phyloP scores from a whole-genome alignment of 2,113 vertebrate genomes.

The Sus scrofa region T2T-Sscrofa CM000828.6:67130001-67130500 shows the following conservation, averaged over 20 bases:
- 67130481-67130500: not conserved
- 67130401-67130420: fast-evolving
- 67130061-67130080: constrained; percentile 85
- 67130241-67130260: not conserved
- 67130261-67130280: not conserved
- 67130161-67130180: constrained; percentile 74
- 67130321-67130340: fast-evolving
- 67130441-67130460: not conserved
- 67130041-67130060: constrained; percentile 82
- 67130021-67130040: constrained; percentile 86
- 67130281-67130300: not conserved
- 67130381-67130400: not conserved
- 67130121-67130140: constrained; percentile 70
- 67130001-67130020: constrained; percentile 85
- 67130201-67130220: constrained; percentile 71
- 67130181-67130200: constrained; percentile 74
- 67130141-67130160: constrained; percentile 50
- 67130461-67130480: not conserved
- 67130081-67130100: constrained; percentile 82
- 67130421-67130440: not conserved
- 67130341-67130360: fast-evolving
- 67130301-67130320: not conserved
- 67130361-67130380: fast-evolving
- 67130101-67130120: constrained; percentile 69
- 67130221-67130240: constrained; percentile 14